Evolutionary conservation across 2,113 vertebrate species (phyloP).

Genomic region (Rana temporaria): DNA sequence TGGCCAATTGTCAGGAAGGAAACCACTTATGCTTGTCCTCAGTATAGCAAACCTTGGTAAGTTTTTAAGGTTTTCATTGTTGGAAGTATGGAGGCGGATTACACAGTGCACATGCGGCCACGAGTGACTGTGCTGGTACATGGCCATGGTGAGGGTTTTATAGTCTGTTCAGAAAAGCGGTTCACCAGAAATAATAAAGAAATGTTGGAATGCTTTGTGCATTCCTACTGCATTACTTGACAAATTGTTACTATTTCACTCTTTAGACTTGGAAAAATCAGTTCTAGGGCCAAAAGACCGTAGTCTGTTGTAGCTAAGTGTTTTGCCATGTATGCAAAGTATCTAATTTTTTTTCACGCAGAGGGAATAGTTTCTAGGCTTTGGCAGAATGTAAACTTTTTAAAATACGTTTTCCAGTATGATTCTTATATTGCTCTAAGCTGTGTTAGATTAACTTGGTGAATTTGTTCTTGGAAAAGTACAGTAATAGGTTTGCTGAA

Average conservation of each 20-base stretch:
- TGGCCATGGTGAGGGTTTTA: conserved; percentile 56
- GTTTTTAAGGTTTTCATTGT: too few species aligned
- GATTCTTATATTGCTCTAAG: neutral
- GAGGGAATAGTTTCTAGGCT: neutral
- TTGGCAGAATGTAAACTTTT: neutral
- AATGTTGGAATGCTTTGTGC: conserved; percentile 1
- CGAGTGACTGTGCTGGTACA: too few species aligned
- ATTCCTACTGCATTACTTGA: conserved; percentile 12
- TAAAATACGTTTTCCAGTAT: neutral
- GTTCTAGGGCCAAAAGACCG: neutral
- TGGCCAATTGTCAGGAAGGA: too few species aligned
- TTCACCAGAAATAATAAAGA: conserved; percentile 31
- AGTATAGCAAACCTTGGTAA: too few species aligned
- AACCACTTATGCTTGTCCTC: neutral
- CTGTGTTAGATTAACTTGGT: too few species aligned
- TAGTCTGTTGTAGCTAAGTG: neutral
- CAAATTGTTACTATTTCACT: conserved; percentile 3
- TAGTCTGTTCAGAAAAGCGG: neutral
- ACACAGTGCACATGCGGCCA: too few species aligned
- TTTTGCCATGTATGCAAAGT: conserved; percentile 18
- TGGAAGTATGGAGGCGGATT: too few species aligned
- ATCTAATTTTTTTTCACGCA: neutral
- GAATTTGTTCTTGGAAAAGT: too few species aligned
- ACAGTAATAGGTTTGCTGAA: too few species aligned
- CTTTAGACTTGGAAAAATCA: conserved; percentile 20